phyloP scores from a whole-genome alignment of 2,113 vertebrate species.

The Tapirus terrestris region DNA sequence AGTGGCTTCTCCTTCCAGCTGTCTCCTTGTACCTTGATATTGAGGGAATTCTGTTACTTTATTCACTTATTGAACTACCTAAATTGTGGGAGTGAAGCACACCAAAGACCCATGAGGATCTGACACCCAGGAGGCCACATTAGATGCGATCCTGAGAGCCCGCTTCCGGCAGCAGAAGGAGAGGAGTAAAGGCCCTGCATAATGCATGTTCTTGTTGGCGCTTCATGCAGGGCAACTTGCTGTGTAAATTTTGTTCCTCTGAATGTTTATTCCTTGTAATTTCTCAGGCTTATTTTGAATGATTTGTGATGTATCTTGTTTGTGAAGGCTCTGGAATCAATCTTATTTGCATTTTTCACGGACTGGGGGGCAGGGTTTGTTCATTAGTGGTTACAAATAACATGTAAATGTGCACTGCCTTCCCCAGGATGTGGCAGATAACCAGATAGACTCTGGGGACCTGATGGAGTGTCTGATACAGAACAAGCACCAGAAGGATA shows the following conservation, averaged over 20 bases:
- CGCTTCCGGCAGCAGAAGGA: not conserved
- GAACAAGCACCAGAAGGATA: constrained; percentile 99
- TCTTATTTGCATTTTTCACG: not conserved
- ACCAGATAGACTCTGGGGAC: constrained; percentile 97
- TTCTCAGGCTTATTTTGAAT: not conserved
- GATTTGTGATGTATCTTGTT: not conserved
- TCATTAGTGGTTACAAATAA: not conserved
- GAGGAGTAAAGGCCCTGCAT: not conserved
- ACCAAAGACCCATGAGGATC: not conserved
- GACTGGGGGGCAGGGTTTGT: not conserved
- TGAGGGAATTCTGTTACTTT: not conserved
- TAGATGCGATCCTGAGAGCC: not conserved
- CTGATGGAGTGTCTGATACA: constrained; percentile 98
- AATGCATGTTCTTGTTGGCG: not conserved
- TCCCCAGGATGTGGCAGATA: constrained; percentile 95
- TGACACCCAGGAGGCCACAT: not conserved
- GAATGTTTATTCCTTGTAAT: not conserved
- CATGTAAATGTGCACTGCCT: constrained; percentile 10
- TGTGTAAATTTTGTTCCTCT: not conserved
- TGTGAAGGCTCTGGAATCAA: not conserved
- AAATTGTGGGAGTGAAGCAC: not conserved
- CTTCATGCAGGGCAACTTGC: not conserved
- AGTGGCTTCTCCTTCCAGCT: not conserved
- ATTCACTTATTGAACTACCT: not conserved
- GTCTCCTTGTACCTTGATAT: not conserved